These are phyloP conservation scores for Ametastegia equiseti DNA, from an alignment of 2,888 invertebrate genomes.

Conservation along the genomic window DNA sequence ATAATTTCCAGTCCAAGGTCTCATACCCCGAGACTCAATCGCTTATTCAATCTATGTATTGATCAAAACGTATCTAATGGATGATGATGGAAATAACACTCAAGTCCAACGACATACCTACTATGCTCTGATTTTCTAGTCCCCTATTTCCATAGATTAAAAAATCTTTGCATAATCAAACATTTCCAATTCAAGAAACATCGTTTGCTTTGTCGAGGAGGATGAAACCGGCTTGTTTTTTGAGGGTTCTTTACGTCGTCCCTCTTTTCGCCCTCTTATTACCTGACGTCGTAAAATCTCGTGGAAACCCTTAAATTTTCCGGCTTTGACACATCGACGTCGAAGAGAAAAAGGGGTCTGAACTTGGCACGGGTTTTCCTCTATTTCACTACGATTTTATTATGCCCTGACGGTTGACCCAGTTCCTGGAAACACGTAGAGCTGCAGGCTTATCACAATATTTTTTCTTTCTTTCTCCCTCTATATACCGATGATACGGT, in stretches of 20 bases:
- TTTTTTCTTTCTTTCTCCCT: neutral
- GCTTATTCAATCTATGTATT: neutral
- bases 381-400: neutral
- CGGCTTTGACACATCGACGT: neutral
- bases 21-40: neutral
- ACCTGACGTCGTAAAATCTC: neutral
- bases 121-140: neutral
- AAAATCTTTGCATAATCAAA: neutral
- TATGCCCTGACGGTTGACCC: neutral
- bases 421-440: neutral
- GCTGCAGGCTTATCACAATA: constrained; percentile 14
- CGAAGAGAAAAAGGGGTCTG: neutral
- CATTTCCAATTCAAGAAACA: neutral
- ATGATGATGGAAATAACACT: neutral
- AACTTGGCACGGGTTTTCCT: neutral
- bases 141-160: neutral
- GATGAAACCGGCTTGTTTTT: neutral
- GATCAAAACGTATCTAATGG: neutral
- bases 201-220: neutral
- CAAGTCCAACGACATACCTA: neutral
- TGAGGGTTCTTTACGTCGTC: neutral
- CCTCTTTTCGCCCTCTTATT: neutral
- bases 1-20: too few species aligned
- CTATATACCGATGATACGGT: neutral
- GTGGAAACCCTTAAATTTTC: neutral